Base-by-base conservation (phyloP, 2,888 invertebrate genomes). In the Calephelis perditalis region DNA sequence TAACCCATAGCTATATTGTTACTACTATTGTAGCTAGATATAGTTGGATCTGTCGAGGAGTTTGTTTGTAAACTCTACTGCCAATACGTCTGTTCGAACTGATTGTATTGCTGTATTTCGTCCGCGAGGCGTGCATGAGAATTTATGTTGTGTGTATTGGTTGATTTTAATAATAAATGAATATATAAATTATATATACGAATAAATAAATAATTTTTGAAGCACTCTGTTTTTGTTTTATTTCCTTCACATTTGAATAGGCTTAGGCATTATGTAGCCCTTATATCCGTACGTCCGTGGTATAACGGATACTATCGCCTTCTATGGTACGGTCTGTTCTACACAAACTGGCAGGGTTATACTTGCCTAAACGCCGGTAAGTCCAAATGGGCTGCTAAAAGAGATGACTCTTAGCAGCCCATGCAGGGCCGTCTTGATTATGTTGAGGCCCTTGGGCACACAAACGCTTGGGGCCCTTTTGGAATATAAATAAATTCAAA, bases 101-200 rank as follows among this genome's bases (percentile, higher is more conserved):
- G 43, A 44, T 26, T 26, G 57, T 45, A n/a, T 26, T 44, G 57
- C 57, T 45, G 59, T 36, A 26, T 10, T 26, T 67, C 65, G 74
- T 78, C 74, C 74, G 75, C 66, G 66, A 63, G 69, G 67, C 65
- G 70, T 72, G 75, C 75, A 75, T 70, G 72, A 67, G 69, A 67
- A 69, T 79, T 82, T 78, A 80, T 79, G 82, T 84, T 86, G 86
- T 88, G 87, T 87, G 89, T 74, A 84, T 81, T 77, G 78, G 79
- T 86, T 86, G 84, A 81, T 81, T 86, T 86, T 86, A 86, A 86
- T 77, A 81, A 79, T 87, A 85, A 86, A 84, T 88, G 85, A 81
- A 88, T 87, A 89, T 88, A 88, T 89, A 88, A 88, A 87, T 86
- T 88, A 89, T 89, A 88, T 86, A 87, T 87, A 88, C 81, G 84